phyloP scores from a whole-genome alignment of 2,888 invertebrate species.

The Hirtodrosophila confusa region DNA sequence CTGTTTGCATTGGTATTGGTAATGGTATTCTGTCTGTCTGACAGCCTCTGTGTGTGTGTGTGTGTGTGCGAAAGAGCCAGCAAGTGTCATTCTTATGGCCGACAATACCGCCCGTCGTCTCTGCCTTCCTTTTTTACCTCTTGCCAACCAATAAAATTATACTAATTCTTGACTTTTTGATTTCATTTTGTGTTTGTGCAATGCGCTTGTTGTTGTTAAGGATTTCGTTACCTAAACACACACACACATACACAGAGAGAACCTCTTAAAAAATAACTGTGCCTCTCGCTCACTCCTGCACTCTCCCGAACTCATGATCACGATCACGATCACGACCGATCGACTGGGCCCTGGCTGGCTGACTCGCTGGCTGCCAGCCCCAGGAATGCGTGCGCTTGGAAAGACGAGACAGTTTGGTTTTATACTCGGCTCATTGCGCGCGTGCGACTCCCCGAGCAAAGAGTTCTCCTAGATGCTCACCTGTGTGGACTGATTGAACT shows the following conservation, averaged over 20 bases:
- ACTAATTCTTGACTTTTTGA: constrained; percentile 80
- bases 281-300: constrained; percentile 59
- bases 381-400: constrained; percentile 64
- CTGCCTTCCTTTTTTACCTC: constrained; percentile 44
- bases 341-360: constrained; percentile 50
- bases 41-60: constrained; percentile 20
- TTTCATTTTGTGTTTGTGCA: constrained; percentile 66
- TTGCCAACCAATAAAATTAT: constrained; percentile 82
- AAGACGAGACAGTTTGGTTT: constrained; percentile 79
- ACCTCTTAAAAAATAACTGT: constrained; percentile 29
- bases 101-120: constrained; percentile 26
- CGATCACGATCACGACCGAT: constrained; percentile 15
- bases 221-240: constrained; percentile 77
- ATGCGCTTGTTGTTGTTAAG: constrained; percentile 64
- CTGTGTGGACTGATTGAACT: constrained; percentile 27
- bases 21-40: neutral
- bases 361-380: constrained; percentile 29
- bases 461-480: constrained; percentile 15
- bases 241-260: constrained; percentile 6
- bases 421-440: constrained; percentile 73
- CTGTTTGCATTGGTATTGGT: constrained; percentile 50
- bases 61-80: constrained; percentile 61
- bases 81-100: constrained; percentile 71
- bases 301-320: constrained; percentile 29
- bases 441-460: constrained; percentile 70